phyloP scores from a whole-genome alignment of 2,113 vertebrate genomes.

The Triplophysa siluroides region DNA sequence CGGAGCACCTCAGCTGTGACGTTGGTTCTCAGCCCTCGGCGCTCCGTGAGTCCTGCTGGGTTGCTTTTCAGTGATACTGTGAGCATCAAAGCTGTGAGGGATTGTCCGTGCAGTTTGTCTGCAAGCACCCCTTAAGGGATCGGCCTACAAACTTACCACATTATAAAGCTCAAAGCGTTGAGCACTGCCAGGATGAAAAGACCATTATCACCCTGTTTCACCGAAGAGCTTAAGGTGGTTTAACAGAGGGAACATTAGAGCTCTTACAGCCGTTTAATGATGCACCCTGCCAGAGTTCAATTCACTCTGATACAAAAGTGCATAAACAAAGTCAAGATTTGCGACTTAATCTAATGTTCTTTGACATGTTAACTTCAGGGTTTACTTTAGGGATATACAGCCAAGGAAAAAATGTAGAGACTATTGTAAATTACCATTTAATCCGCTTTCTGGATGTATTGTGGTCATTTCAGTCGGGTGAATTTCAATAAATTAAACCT shows the following conservation, averaged over 20 bases:
- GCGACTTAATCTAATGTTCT: not conserved
- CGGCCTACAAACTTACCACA: conserved; percentile 26
- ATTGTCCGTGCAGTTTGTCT: conserved; percentile 20
- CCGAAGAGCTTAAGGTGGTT: conserved; percentile 26
- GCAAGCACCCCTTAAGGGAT: conserved; percentile 32
- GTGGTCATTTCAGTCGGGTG: no score
- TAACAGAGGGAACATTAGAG: conserved; percentile 24
- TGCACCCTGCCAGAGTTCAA: conserved; percentile 13
- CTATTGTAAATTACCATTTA: no score
- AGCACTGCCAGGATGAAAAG: conserved; percentile 32
- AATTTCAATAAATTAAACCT: no score
- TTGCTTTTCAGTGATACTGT: conserved; percentile 6
- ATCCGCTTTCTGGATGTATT: no score
- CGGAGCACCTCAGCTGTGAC: conserved; percentile 32
- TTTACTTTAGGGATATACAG: no score
- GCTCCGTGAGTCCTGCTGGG: not conserved
- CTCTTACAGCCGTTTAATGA: conserved; percentile 17
- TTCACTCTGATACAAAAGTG: conserved; percentile 1
- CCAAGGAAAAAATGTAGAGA: not conserved
- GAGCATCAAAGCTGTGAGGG: conserved; percentile 20
- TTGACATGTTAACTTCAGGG: no score
- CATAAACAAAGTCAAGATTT: conserved; percentile 21
- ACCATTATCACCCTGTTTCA: conserved; percentile 45
- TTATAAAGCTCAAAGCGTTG: conserved; percentile 34
- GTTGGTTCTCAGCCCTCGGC: conserved; percentile 27